phyloP scores from a whole-genome alignment of 2,113 vertebrate genomes.

The Chrysochloris asiatica region DNA sequence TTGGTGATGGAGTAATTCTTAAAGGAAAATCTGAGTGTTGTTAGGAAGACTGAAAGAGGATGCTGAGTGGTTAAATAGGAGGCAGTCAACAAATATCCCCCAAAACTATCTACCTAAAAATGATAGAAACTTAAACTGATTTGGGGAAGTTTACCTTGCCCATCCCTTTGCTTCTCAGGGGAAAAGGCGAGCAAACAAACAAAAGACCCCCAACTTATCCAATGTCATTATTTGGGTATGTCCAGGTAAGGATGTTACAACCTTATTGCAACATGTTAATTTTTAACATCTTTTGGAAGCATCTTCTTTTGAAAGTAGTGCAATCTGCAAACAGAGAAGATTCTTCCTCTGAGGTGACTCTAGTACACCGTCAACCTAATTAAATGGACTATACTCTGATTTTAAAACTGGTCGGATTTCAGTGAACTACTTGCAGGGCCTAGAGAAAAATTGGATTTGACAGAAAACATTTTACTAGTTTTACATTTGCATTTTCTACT shows the following conservation, averaged over 20 bases:
- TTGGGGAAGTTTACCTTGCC: not conserved
- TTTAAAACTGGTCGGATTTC: not conserved
- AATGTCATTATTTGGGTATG: not conserved
- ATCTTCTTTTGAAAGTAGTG: not conserved
- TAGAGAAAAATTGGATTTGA: not conserved
- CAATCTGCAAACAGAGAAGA: not conserved
- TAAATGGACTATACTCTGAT: not conserved
- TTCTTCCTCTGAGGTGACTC: not conserved
- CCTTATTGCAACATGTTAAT: not conserved
- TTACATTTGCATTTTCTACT: slow-evolving; percentile 1
- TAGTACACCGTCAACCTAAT: not conserved
- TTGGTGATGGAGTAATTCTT: not conserved
- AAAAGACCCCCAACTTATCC: not conserved
- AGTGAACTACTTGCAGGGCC: not conserved
- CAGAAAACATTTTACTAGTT: not conserved
- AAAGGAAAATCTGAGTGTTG: slow-evolving; percentile 12
- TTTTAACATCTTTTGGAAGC: not conserved
- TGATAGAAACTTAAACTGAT: not conserved
- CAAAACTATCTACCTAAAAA: not conserved
- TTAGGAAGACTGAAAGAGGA: not conserved
- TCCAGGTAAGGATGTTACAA: not conserved
- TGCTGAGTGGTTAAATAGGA: not conserved
- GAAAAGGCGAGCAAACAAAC: not conserved
- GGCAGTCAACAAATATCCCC: not conserved
- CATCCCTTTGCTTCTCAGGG: not conserved